Evolutionary conservation across 2,888 invertebrate species (phyloP), one percentile per base, ranked within the genome.

Genomic region (Galerucella calmariensis): DNA sequence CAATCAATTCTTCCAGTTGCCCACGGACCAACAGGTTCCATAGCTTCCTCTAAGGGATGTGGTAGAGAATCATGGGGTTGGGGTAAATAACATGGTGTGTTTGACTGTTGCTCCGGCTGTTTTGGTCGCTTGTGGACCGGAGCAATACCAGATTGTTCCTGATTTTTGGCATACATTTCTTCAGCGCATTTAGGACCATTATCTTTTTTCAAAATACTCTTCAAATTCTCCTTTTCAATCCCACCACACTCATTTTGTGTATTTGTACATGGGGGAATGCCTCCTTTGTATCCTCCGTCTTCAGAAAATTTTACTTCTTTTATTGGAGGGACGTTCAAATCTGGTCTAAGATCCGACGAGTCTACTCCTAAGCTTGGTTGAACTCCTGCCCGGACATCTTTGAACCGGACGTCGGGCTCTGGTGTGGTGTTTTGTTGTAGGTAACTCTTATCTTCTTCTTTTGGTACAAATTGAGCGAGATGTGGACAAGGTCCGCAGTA

Each of bases 1-100:
- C 93, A 94, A 84, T 93, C 93, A 0, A 93, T 90, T 79, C 92
- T 91, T 1, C 94, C 94, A 2, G 94, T 92, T 2, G 92, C 92
- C 88, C 93, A 94, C 10, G 94, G 93, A 78, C 84, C 92, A 66
- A 90, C 86, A 0, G 90, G 88, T 0, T 88, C 89, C 90, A 90
- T 90, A 9, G 87, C 84, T 20, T 85, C 83, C 16, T 85, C 82
- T 1, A 84, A 83, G 53, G 75, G 78, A 24, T 81, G 79, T 6
- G 81, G 80, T 20, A 83, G 81, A 0, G 89, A 88, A 77, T 90
- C 80, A 69, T 88, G 86, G 0, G 90, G 88, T 82, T 91, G 90
- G 0, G 91, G 91, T 73, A 91, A 83, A 82, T 91, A 92, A 65
- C 90, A 90, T 1, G 79, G 79, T 1, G 78, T 76, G 46, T 61